Evolutionary conservation across 1,140 invertebrate genomes (phyloP).

Genomic region (Drosophila athabasca): DNA sequence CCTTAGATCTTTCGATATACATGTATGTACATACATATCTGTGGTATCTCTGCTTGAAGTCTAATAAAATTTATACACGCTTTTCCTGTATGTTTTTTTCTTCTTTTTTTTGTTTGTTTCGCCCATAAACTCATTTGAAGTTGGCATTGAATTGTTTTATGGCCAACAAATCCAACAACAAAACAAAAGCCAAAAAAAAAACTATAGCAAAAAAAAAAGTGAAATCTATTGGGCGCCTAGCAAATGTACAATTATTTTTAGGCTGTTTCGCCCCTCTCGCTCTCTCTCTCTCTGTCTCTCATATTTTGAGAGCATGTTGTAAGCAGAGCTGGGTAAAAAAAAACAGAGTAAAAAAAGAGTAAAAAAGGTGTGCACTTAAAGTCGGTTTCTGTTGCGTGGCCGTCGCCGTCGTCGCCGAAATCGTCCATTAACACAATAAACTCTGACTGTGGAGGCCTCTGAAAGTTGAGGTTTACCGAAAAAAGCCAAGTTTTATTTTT

Average conservation of each 20-base stretch:
- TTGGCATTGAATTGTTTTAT: conserved; percentile 72
- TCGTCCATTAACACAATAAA: conserved; percentile 75
- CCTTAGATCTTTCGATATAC: neutral
- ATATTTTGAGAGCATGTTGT: conserved; percentile 50
- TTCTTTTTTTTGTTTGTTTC: conserved; percentile 16
- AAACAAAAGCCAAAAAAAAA: conserved; percentile 52
- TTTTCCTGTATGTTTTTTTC: conserved; percentile 28
- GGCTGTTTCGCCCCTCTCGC: conserved; percentile 14
- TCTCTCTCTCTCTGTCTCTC: neutral
- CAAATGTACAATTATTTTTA: conserved; percentile 49
- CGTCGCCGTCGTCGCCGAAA: conserved; percentile 55
- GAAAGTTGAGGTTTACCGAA: neutral
- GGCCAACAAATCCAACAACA: conserved; percentile 31
- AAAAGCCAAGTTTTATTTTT: conserved; percentile 4
- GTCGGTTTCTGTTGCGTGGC: conserved; percentile 49
- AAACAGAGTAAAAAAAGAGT: no score
- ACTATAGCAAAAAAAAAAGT: conserved; percentile 57
- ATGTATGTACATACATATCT: neutral
- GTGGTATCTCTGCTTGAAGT: conserved; percentile 16
- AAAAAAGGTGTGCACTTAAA: conserved; percentile 60
- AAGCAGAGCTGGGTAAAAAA: conserved; percentile 1
- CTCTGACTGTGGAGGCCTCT: conserved; percentile 55
- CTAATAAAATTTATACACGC: conserved; percentile 1
- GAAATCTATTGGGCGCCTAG: conserved; percentile 57
- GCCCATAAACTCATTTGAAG: conserved; percentile 54